phyloP scores from a whole-genome alignment of 2,797 vertebrate genomes.

The Enteromius afrohamiltoni region DNA sequence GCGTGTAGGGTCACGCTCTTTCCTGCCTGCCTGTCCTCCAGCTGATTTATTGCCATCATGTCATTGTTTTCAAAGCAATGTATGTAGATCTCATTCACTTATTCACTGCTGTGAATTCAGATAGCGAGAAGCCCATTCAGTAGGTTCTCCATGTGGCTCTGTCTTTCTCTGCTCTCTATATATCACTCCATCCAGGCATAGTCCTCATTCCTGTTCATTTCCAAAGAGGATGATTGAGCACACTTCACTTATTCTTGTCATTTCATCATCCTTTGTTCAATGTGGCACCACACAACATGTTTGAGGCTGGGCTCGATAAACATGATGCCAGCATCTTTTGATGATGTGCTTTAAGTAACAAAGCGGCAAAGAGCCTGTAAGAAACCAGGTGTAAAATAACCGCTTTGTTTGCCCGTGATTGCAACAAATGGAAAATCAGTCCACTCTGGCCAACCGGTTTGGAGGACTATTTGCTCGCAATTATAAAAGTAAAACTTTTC shows the following conservation, averaged over 20 bases:
- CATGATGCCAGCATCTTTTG: slow-evolving; percentile 35
- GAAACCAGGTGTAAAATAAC: slow-evolving; percentile 53
- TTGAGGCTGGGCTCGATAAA: slow-evolving; percentile 43
- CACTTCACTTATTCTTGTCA: slow-evolving; percentile 60
- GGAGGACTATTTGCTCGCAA: slow-evolving; percentile 39
- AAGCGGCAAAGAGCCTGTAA: slow-evolving; percentile 28
- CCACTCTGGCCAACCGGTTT: slow-evolving; percentile 36
- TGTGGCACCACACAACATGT: slow-evolving; percentile 33
- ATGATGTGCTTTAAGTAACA: slow-evolving; percentile 52
- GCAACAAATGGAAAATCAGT: slow-evolving; percentile 54
- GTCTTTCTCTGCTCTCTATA: slow-evolving; percentile 19
- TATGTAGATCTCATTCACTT: slow-evolving; percentile 49
- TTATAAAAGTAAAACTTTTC: slow-evolving; percentile 46
- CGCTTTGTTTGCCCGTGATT: slow-evolving; percentile 33
- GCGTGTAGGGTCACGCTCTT: slow-evolving; percentile 41
- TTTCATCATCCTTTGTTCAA: slow-evolving; percentile 60
- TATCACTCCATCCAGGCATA: slow-evolving; percentile 55
- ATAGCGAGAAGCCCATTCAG: slow-evolving; percentile 34
- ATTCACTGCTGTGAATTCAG: slow-evolving; percentile 47
- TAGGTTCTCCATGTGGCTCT: slow-evolving; percentile 1
- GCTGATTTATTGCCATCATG: slow-evolving; percentile 58
- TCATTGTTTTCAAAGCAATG: slow-evolving; percentile 52
- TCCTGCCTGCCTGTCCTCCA: slow-evolving; percentile 1
- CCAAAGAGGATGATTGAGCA: slow-evolving; percentile 62
- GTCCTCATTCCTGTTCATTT: slow-evolving; percentile 55